Percentiles rank a stretch among this genome's conserved stretches.
Conservation (phyloP, 2,888 invertebrate species). For the Drosophila atroscutellata region DNA sequence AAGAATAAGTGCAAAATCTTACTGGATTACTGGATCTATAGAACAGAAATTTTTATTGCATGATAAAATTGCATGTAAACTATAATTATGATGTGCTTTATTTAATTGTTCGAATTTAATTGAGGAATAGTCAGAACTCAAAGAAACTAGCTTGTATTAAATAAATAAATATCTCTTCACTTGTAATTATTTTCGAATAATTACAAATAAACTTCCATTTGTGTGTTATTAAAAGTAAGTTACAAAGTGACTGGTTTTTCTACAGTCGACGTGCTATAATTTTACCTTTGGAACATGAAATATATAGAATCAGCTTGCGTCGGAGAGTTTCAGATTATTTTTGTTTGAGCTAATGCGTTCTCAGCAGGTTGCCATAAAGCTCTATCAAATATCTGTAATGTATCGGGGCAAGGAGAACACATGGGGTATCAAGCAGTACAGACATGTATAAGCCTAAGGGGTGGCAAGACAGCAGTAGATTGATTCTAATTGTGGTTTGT, state of each 20-base stretch:
- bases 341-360: not conserved
- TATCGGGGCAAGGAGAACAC: not conserved
- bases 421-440: not conserved
- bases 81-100: not conserved
- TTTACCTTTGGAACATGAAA: not conserved
- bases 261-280: not conserved
- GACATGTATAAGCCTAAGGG: not conserved
- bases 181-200: not conserved
- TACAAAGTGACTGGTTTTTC: not conserved
- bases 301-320: not conserved
- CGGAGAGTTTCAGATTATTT: not conserved
- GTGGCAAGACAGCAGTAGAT: not conserved
- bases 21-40: not conserved
- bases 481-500: not conserved
- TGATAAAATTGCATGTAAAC: not conserved
- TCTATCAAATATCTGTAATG: not conserved
- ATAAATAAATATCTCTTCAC: not conserved
- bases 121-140: not conserved
- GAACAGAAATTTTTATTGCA: not conserved
- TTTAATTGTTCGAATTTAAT: not conserved
- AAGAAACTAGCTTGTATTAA: no score
- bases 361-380: not conserved
- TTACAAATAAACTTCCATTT: not conserved
- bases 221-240: not conserved
- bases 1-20: not conserved